Conservation (phyloP, 1,140 invertebrate genomes). For the Coboldia fuscipes region DNA sequence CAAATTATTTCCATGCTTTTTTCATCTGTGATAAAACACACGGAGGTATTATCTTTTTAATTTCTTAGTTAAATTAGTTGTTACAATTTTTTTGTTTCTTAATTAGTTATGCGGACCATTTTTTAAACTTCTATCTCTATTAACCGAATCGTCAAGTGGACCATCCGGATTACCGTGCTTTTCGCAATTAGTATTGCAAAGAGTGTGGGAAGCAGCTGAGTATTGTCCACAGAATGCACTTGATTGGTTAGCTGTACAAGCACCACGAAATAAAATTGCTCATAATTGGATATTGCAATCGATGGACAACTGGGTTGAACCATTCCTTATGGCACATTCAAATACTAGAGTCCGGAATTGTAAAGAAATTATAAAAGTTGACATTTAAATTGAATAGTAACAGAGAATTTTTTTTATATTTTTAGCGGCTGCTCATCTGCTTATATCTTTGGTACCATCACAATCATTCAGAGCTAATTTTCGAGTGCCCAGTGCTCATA, state of each 20-base stretch:
- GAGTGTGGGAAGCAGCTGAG: constrained; percentile 79
- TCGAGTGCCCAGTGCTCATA: constrained; percentile 24
- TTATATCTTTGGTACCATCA: constrained; percentile 74
- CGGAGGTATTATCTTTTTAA: constrained; percentile 44
- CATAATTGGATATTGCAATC: constrained; percentile 73
- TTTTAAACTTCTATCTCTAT: constrained; percentile 66
- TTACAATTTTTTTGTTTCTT: constrained; percentile 16
- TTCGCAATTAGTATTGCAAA: constrained; percentile 64
- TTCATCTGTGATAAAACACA: constrained; percentile 69
- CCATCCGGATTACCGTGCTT: constrained; percentile 67
- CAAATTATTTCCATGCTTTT: constrained; percentile 77
- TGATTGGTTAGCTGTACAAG: constrained; percentile 73
- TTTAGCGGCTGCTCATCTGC: constrained; percentile 58
- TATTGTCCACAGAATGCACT: constrained; percentile 73
- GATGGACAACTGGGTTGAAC: constrained; percentile 74
- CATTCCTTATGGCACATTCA: constrained; percentile 64
- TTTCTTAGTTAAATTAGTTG: background rate
- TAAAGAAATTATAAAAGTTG: constrained; percentile 12
- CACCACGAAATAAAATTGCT: constrained; percentile 70
- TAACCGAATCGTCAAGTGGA: constrained; percentile 54
- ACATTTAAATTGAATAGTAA: background rate
- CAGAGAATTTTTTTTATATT: constrained; percentile 6
- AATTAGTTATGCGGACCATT: constrained; percentile 69
- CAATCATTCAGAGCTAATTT: constrained; percentile 73
- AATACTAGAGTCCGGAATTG: constrained; percentile 68